Conservation (phyloP, 2,888 invertebrate species). For the Protophormia terraenovae region DNA sequence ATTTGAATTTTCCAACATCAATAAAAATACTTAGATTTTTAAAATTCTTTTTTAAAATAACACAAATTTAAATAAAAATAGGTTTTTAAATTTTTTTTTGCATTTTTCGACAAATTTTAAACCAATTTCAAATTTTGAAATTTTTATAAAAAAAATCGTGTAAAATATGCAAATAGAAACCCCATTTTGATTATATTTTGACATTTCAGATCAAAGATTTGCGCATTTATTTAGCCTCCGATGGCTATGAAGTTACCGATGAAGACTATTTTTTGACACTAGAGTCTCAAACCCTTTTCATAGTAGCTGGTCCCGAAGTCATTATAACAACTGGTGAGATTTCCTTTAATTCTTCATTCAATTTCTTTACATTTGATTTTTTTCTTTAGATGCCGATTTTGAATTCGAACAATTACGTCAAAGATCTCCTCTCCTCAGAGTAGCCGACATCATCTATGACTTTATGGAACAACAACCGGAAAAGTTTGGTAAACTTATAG, state of each 20-base stretch:
- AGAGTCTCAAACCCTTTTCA: slow-evolving; percentile 88
- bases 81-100: too few relatives aligned
- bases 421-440: slow-evolving; percentile 85
- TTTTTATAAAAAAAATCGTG: too few relatives aligned
- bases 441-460: slow-evolving; percentile 87
- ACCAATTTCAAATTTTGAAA: too few relatives aligned
- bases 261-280: slow-evolving; percentile 90
- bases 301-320: slow-evolving; percentile 82
- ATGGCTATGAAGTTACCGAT: slow-evolving; percentile 88
- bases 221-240: slow-evolving; percentile 84
- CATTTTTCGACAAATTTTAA: too few relatives aligned
- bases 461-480: slow-evolving; percentile 87
- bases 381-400: slow-evolving; percentile 76
- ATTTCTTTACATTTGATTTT: background rate
- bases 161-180: too few relatives aligned
- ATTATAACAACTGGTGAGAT: slow-evolving; percentile 83
- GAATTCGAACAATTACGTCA: slow-evolving; percentile 78
- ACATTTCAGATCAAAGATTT: slow-evolving; percentile 78
- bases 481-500: slow-evolving; percentile 78
- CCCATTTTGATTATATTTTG: background rate
- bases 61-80: too few relatives aligned
- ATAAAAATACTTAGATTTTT: too few relatives aligned
- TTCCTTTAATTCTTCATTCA: background rate
- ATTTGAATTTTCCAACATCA: too few relatives aligned
- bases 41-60: too few relatives aligned